Evolutionary conservation across 2,113 vertebrate species (phyloP), one percentile per base, ranked within the genome.

Genomic region (Rhineura floridana): DNA sequence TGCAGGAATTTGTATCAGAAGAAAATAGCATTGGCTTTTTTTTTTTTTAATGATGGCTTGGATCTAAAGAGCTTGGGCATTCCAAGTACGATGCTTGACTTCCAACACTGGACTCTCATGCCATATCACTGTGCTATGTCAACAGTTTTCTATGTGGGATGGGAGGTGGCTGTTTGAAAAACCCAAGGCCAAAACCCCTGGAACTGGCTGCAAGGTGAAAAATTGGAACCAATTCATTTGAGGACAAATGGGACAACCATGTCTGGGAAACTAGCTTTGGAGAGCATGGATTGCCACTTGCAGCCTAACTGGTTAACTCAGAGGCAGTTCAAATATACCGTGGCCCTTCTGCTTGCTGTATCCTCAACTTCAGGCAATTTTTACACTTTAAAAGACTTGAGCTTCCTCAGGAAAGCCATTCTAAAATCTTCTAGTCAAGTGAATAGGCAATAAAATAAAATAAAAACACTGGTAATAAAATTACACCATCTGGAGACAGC

Each of bases 381-480:
- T 85, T 44, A 82, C 79, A 70, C 85, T 93, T 90, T n/a, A 6
- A 81, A 84, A 88, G 72, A 73, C 46, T 63, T 88, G 59, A 75
- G 42, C 21, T 88, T 92, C 90, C 69, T 91, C 63, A 82, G 44
- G 65, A 83, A 93, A 90, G 76, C 48, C 83, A 80, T 82, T 85
- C 55, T 88, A 91, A 76, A 83, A 67, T 75, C 73, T 83, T 93
- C 81, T 86, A 94, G 88, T 63, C 79, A 94, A 87, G 88, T 48
- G 75, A 92, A 87, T 67, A 94, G 92, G n/a, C n/a, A n/a, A n/a
- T n/a, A n/a, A n/a, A n/a, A n/a, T n/a, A n/a, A n/a, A n/a, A n/a
- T n/a, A n/a, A n/a, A 91, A 93, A 91, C 91, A 91, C 78, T 95
- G 30, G 82, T 85, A 93, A 90, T 92, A 93, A 94, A 94, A 93